Base-by-base conservation (phyloP, 1,140 invertebrate genomes). In the Trachelipus rathkii region DNA sequence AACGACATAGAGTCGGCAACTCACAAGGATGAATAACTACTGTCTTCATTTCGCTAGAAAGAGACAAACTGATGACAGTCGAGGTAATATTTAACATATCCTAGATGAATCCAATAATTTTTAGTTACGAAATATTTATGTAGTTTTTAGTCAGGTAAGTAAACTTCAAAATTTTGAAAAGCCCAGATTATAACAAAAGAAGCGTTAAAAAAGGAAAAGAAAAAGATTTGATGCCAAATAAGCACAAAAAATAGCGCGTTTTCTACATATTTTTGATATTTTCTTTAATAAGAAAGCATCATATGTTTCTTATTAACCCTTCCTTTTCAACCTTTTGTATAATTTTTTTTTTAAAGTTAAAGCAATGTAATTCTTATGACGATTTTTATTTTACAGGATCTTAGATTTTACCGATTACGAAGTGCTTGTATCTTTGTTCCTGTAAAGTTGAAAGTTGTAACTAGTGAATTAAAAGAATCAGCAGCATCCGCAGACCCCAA, bases 351-450 rank as follows among this genome's bases (percentile, higher is more conserved):
- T 3, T 3, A 33, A 33, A 3, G 1, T 33, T 1, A 33, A 33
- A 33, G 6, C 6, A 3, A 33, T 33, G 1, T 3, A 33, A 3
- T 33, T 33, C 33, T 33, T 6, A 33, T 33, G 33, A 33, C 33
- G 6, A n/a, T n/a, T 33, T 1, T 33, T 33, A 33, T 6, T 4
- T 72, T 72, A n/a, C 84, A 89, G 87, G 94, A 96, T 84, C 85
- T 95, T 44, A 90, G 91, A n/a, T 43, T 95, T 97, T 84, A 91
- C 91, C 0, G 91, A 95, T n/a, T 81, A 89, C 91, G 8, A 87
- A 91, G 71, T 97, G 95, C 83, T 85, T 93, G 4, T 95, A 95
- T 85, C 88, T 97, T 84, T 96, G 88, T 97, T 94, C 92, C 93
- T 0, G 89, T 0, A 90, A 91, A 83, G 95, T 95, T 10, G 95